A percentile compares a stretch with the other conserved stretches of the same genome.
phyloP scores from a whole-genome alignment of 2,113 vertebrate genomes.

The Geothlypis trichas region DNA sequence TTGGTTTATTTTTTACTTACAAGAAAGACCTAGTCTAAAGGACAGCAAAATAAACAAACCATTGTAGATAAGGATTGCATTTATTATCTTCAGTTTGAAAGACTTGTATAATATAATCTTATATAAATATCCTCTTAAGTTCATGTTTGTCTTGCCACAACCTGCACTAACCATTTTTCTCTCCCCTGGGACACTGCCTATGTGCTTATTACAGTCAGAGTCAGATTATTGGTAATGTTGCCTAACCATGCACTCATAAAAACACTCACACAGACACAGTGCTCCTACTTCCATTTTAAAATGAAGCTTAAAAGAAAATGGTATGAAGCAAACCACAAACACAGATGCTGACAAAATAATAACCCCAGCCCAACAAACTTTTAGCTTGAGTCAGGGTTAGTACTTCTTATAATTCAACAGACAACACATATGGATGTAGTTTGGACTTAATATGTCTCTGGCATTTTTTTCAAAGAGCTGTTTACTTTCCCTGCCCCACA shows the following conservation, averaged over 20 bases:
- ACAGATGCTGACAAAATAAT: not conserved
- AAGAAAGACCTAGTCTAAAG: not conserved
- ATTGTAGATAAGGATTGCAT: not conserved
- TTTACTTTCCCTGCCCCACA: fast-evolving
- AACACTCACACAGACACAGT: not conserved
- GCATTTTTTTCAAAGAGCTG: not conserved
- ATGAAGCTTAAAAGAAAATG: not conserved
- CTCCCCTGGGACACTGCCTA: not conserved
- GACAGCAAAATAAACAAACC: not conserved
- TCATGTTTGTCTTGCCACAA: not conserved
- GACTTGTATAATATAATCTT: not conserved
- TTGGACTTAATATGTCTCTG: not conserved
- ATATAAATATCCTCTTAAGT: not conserved
- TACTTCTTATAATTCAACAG: not conserved
- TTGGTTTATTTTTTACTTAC: not conserved
- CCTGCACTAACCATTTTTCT: not conserved
- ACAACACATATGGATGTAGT: not conserved
- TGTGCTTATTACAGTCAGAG: fast-evolving
- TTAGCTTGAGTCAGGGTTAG: not conserved
- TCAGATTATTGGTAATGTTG: not conserved
- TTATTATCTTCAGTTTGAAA: not conserved
- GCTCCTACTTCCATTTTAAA: not conserved
- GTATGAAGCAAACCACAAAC: not conserved
- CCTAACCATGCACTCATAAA: not conserved
- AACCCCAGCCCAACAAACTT: not conserved